phyloP scores from a whole-genome alignment of 2,113 vertebrate species.

The Mobula birostris region DNA sequence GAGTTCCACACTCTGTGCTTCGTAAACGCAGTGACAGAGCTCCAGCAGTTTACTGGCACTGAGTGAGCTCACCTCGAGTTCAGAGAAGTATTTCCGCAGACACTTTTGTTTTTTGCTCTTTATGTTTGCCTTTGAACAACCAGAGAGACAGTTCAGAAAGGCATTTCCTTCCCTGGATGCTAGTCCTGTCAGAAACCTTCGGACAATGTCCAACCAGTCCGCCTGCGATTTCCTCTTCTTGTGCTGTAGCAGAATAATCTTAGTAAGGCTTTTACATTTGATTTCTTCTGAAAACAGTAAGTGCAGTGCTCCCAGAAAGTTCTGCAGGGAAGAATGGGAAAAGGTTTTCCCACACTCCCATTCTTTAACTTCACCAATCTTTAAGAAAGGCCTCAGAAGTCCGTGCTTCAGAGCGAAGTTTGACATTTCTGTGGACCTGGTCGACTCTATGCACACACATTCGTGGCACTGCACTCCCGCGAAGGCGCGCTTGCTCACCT shows the following conservation, averaged over 20 bases:
- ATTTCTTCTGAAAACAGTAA: constrained; percentile 61
- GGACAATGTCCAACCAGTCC: constrained; percentile 69
- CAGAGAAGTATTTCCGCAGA: constrained; percentile 57
- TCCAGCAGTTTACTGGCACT: constrained; percentile 65
- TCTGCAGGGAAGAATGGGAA: constrained; percentile 67
- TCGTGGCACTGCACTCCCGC: constrained; percentile 59
- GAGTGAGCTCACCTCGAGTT: constrained; percentile 54
- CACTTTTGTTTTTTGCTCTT: constrained; percentile 57
- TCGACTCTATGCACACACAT: constrained; percentile 45
- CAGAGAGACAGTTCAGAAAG: constrained; percentile 44
- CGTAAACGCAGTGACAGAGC: constrained; percentile 69
- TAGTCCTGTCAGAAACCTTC: constrained; percentile 67
- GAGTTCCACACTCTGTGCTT: constrained; percentile 54
- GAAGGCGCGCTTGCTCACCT: constrained; percentile 69
- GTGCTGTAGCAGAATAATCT: constrained; percentile 58
- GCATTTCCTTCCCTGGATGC: constrained; percentile 58
- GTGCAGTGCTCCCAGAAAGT: constrained; percentile 69
- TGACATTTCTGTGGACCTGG: constrained; percentile 46
- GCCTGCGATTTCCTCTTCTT: constrained; percentile 64
- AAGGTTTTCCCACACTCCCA: constrained; percentile 52
- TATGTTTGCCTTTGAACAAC: background rate
- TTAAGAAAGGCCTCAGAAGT: constrained; percentile 43
- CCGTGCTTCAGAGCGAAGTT: constrained; percentile 58
- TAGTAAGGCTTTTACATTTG: constrained; percentile 61
- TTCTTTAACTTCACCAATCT: constrained; percentile 37